Evolutionary conservation across 2,113 vertebrate species (phyloP).

Genomic region (Thomomys bottae): DNA sequence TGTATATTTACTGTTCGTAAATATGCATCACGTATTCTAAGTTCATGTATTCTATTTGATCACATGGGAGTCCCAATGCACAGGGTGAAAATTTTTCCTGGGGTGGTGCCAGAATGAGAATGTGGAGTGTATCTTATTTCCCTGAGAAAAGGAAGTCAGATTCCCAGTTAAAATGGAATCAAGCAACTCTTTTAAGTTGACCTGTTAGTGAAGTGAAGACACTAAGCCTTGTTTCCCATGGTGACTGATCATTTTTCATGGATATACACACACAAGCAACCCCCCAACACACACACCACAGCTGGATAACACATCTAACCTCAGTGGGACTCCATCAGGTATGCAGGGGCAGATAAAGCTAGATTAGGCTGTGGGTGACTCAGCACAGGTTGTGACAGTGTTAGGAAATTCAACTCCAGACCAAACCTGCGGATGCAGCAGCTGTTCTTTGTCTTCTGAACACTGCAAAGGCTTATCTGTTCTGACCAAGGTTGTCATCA

Average conservation of each 20-base stretch:
- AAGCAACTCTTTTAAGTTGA: neutral
- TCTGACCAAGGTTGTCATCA: neutral
- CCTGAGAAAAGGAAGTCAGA: neutral
- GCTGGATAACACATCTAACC: neutral
- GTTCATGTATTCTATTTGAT: neutral
- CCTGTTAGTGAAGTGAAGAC: neutral
- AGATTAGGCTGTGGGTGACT: neutral
- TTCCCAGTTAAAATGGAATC: neutral
- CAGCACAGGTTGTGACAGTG: accelerated
- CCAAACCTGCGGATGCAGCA: neutral
- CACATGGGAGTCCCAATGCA: neutral
- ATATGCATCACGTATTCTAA: neutral
- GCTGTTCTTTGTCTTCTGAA: neutral
- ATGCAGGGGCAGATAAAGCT: neutral
- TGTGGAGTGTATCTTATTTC: neutral
- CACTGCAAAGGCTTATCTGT: neutral
- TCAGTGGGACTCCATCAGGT: neutral
- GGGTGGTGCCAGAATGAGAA: neutral
- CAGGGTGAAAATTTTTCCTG: neutral
- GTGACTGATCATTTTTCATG: too few species aligned
- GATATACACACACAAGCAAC: too few species aligned
- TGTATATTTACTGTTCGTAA: neutral
- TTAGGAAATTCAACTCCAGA: neutral
- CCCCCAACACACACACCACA: neutral
- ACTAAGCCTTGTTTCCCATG: neutral